These are phyloP conservation scores for Dendronephthya gigantea DNA, from an alignment of 64 coral and sea anemone genomes.

Conservation along the genomic window DNA sequence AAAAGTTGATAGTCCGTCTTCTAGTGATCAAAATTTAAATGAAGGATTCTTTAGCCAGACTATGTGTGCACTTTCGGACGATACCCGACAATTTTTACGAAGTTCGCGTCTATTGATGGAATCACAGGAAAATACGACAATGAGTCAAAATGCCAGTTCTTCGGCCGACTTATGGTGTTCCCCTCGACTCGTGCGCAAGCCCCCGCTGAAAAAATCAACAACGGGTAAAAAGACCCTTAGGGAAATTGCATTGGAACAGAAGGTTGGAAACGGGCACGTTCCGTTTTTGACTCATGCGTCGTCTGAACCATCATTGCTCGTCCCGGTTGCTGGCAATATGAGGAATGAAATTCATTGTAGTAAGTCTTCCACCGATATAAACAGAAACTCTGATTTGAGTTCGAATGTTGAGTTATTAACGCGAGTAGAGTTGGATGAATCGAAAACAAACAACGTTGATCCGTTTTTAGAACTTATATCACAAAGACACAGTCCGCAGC, in stretches of 20 bases:
- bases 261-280: not conserved
- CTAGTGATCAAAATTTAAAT: not conserved
- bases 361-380: not conserved
- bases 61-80: not conserved
- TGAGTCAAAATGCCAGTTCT: not conserved
- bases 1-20: not conserved
- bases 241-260: not conserved
- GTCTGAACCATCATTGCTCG: not conserved
- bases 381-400: not conserved
- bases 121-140: not conserved
- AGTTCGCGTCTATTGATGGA: not conserved
- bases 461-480: conserved; percentile 1
- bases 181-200: not conserved
- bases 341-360: not conserved
- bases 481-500: not conserved
- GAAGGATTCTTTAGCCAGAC: not conserved
- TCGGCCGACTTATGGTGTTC: not conserved
- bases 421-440: not conserved
- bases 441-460: not conserved
- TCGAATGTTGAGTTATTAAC: not conserved
- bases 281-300: not conserved
- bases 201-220: not conserved
- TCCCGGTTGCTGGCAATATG: not conserved
- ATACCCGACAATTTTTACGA: not conserved
- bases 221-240: not conserved